phyloP scores from a whole-genome alignment of 1,140 invertebrate genomes.

The Maconellicoccus hirsutus region DNA sequence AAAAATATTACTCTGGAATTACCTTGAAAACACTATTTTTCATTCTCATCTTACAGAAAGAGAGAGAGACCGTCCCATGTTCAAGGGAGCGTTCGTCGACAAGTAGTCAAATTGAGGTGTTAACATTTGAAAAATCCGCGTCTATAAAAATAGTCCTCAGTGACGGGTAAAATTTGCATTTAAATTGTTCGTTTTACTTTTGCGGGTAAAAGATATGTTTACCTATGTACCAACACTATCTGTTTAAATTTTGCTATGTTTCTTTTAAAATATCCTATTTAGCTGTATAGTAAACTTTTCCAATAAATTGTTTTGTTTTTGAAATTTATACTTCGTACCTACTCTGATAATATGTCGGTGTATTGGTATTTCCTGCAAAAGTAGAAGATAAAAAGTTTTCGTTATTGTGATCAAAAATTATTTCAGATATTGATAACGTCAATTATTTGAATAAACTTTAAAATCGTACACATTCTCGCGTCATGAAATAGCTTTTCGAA shows the following conservation, averaged over 20 bases:
- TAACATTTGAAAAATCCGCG: background rate
- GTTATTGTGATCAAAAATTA: background rate
- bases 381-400: background rate
- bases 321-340: background rate
- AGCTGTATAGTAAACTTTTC: background rate
- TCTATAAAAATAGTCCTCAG: background rate
- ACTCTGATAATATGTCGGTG: background rate
- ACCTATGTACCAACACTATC: background rate
- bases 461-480: no score
- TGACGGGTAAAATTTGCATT: conserved; percentile 8
- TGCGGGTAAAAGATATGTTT: background rate
- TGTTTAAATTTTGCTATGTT: background rate
- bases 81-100: background rate
- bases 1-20: no score
- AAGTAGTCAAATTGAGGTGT: background rate
- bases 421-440: background rate
- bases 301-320: conserved; percentile 5
- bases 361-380: background rate
- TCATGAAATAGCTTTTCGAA: no score
- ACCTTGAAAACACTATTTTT: background rate
- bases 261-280: background rate
- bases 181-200: background rate
- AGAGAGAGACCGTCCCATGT: background rate
- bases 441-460: no score
- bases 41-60: background rate